Percentiles rank a stretch among this genome's conserved stretches.
Evolutionary conservation across 2,888 invertebrate genomes (phyloP).

Genomic region (Mythimna impura): DNA sequence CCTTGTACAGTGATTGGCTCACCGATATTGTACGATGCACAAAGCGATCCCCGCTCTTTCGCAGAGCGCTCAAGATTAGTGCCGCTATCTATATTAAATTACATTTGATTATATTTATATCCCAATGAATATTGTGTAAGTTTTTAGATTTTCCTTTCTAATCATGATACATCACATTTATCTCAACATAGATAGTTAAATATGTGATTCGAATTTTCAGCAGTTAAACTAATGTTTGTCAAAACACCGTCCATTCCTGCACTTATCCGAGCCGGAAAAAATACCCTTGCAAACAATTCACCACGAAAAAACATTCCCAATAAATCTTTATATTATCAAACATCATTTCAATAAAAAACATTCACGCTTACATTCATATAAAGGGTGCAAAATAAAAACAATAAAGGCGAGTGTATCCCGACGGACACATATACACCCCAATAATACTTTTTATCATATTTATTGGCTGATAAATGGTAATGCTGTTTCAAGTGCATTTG

Average conservation of each 20-base stretch:
- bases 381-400: slow-evolving; percentile 88
- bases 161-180: too few relatives aligned
- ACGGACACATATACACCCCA: slow-evolving; percentile 86
- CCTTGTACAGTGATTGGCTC: too few relatives aligned
- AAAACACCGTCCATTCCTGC: background rate
- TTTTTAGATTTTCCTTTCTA: background rate
- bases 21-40: too few relatives aligned
- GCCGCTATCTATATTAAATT: too few relatives aligned
- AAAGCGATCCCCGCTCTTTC: too few relatives aligned
- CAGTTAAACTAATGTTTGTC: background rate
- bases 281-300: slow-evolving; percentile 38
- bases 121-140: too few relatives aligned
- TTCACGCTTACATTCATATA: slow-evolving; percentile 78
- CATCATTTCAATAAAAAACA: slow-evolving; percentile 85
- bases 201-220: background rate
- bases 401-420: slow-evolving; percentile 82
- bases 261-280: slow-evolving; percentile 11
- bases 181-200: too few relatives aligned
- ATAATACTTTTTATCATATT: slow-evolving; percentile 90
- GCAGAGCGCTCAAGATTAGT: too few relatives aligned
- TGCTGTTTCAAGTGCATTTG: slow-evolving; percentile 84
- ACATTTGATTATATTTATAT: too few relatives aligned
- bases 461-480: slow-evolving; percentile 89
- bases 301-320: slow-evolving; percentile 63
- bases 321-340: slow-evolving; percentile 86